These are phyloP conservation scores for Chionomys nivalis DNA, from an alignment of 2,113 vertebrate species.

Conservation along the genomic window DNA sequence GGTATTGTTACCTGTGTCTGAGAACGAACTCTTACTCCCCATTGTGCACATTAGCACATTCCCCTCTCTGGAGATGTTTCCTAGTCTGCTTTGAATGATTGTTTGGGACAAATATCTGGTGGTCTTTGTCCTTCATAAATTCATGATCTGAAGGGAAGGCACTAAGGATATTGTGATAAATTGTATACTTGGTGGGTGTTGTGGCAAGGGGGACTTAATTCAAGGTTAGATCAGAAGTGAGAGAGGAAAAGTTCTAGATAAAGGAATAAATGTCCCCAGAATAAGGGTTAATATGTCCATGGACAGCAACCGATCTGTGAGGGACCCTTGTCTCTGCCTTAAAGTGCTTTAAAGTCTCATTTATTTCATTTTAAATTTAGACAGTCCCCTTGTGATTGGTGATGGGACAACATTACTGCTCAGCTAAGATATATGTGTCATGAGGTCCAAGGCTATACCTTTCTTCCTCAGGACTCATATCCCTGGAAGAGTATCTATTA, in stretches of 20 bases:
- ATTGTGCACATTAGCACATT: fast-evolving
- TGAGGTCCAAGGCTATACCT: fast-evolving
- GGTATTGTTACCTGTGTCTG: neutral
- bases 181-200: neutral
- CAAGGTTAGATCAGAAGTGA: neutral
- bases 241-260: neutral
- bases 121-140: neutral
- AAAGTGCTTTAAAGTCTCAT: neutral
- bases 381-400: fast-evolving
- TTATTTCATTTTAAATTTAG: neutral
- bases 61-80: neutral
- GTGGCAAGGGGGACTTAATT: neutral
- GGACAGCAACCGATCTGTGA: neutral
- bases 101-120: neutral
- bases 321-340: neutral
- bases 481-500: neutral
- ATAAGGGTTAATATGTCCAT: fast-evolving
- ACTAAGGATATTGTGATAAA: neutral
- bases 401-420: neutral
- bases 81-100: neutral
- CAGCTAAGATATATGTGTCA: fast-evolving
- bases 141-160: neutral
- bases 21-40: neutral
- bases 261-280: fast-evolving
- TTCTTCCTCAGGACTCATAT: neutral